phyloP scores from a whole-genome alignment of 2,113 vertebrate species.

The Peromyscus maniculatus region DNA sequence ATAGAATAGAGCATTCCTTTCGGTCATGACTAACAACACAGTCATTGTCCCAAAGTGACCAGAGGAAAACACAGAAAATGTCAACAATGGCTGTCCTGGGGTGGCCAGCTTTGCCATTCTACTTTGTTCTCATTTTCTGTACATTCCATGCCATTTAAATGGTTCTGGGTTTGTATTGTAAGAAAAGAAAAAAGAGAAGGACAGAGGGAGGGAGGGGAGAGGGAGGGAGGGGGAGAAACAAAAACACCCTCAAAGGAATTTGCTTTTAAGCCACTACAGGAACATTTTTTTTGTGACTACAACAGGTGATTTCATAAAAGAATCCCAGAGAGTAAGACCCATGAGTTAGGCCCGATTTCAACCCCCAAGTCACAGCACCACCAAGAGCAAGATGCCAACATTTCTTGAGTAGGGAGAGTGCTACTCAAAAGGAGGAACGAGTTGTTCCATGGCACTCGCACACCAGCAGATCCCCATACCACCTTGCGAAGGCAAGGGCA shows the following conservation, averaged over 20 bases:
- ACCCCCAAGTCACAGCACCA: not conserved
- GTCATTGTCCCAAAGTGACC: not conserved
- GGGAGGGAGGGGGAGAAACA: too few relatives aligned
- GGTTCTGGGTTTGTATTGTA: not conserved
- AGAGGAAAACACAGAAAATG: slow-evolving; percentile 18
- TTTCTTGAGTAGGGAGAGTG: not conserved
- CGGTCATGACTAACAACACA: not conserved
- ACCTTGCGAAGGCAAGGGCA: not conserved
- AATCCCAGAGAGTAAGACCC: not conserved
- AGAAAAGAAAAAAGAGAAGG: not conserved
- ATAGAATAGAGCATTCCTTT: not conserved
- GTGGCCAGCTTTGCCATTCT: slow-evolving; percentile 39
- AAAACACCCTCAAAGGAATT: not conserved
- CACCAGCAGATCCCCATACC: fast-evolving
- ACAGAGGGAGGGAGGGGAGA: not conserved
- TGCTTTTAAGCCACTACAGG: not conserved
- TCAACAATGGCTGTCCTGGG: not conserved
- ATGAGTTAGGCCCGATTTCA: not conserved
- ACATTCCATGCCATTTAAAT: not conserved
- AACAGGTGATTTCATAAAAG: not conserved
- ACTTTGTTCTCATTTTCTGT: slow-evolving; percentile 45
- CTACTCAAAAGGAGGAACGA: not conserved
- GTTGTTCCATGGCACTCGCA: not conserved
- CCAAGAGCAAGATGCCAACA: not conserved
- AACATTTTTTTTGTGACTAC: slow-evolving; percentile 18